phyloP scores from a whole-genome alignment of 1,140 invertebrate genomes.

The Orius insidiosus region DNA sequence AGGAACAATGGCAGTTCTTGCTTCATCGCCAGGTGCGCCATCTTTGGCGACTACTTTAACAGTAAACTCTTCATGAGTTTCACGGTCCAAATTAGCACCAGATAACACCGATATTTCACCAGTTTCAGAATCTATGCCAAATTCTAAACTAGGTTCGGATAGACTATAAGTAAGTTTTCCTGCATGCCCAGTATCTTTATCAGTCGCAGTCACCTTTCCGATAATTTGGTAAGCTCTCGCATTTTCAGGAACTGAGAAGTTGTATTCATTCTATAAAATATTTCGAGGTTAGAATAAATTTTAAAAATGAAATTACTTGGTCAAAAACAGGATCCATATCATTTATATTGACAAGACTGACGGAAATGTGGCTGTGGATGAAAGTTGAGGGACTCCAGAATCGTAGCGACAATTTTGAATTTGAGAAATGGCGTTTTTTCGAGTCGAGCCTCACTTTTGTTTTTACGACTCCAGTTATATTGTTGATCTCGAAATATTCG shows the following conservation, averaged over 20 bases:
- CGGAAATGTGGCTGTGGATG: slow-evolving; percentile 53
- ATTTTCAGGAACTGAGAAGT: slow-evolving; percentile 55
- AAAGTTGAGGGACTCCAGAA: slow-evolving; percentile 62
- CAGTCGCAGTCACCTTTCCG: slow-evolving; percentile 47
- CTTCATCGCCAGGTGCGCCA: slow-evolving; percentile 45
- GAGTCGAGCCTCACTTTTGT: slow-evolving; percentile 63
- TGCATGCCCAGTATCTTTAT: slow-evolving; percentile 55
- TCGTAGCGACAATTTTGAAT: slow-evolving; percentile 69
- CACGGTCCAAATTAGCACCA: slow-evolving; percentile 59
- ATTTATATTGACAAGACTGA: slow-evolving; percentile 70
- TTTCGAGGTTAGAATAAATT: too few relatives aligned
- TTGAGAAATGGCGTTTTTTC: slow-evolving; percentile 55
- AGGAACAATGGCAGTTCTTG: slow-evolving; percentile 50
- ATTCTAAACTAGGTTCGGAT: slow-evolving; percentile 48
- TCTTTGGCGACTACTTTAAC: slow-evolving; percentile 66
- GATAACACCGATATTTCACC: slow-evolving; percentile 63
- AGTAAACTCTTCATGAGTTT: slow-evolving; percentile 47
- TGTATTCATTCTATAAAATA: slow-evolving; percentile 37
- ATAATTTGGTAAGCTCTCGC: slow-evolving; percentile 47
- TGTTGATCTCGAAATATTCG: slow-evolving; percentile 63
- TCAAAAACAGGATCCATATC: slow-evolving; percentile 69
- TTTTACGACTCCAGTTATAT: slow-evolving; percentile 59
- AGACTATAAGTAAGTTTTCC: slow-evolving; percentile 60
- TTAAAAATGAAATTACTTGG: slow-evolving; percentile 24
- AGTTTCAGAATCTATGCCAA: slow-evolving; percentile 47